A percentile compares a stretch with the other conserved stretches of the same genome.
Conservation (phyloP, 1,140 invertebrate genomes). For the Drosophila ananassae region DNA sequence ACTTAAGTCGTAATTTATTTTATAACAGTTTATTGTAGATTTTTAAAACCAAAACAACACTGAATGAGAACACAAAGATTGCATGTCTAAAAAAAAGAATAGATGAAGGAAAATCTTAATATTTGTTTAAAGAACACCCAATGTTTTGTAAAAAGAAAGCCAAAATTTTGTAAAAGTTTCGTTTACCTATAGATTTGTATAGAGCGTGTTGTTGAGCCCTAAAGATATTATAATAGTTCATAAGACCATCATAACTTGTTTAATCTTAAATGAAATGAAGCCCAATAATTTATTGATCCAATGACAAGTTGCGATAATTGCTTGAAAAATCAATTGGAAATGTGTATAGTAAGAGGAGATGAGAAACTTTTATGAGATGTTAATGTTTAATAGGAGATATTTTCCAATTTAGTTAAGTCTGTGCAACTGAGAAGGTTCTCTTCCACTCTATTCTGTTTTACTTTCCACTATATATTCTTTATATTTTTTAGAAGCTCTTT, state of each 20-base stretch:
- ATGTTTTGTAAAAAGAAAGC: slow-evolving; percentile 38
- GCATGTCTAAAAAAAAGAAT: slow-evolving; percentile 15
- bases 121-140: slow-evolving; percentile 12
- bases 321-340: slow-evolving; percentile 14
- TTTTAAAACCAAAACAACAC: slow-evolving; percentile 65
- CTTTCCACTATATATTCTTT: neutral
- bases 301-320: slow-evolving; percentile 19
- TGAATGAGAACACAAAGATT: slow-evolving; percentile 38
- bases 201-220: slow-evolving; percentile 59
- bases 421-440: slow-evolving; percentile 27
- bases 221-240: slow-evolving; percentile 58
- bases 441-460: neutral
- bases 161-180: slow-evolving; percentile 35
- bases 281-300: slow-evolving; percentile 46
- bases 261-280: slow-evolving; percentile 38
- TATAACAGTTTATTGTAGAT: slow-evolving; percentile 74
- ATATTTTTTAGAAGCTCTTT: neutral
- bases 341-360: slow-evolving; percentile 11
- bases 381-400: slow-evolving; percentile 15
- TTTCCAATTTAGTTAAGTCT: slow-evolving; percentile 21
- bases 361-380: slow-evolving; percentile 23
- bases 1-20: slow-evolving; percentile 76
- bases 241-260: slow-evolving; percentile 42
- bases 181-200: slow-evolving; percentile 52
- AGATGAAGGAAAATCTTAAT: slow-evolving; percentile 12